Base-by-base conservation (phyloP, 2,113 vertebrate genomes). In the Aspidoscelis tigris region DNA sequence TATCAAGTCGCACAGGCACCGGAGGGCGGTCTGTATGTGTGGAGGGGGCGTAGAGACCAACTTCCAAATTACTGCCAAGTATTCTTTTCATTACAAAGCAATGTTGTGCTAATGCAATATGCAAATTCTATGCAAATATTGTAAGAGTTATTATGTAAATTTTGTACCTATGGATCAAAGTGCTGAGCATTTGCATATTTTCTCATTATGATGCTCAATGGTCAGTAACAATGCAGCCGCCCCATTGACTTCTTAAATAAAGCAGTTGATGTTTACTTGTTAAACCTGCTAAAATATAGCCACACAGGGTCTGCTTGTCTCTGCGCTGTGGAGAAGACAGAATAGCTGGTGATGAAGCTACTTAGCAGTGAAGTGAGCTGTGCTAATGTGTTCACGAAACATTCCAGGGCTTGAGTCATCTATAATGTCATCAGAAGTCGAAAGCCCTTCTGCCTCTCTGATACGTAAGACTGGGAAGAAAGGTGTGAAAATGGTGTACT, bases 151-250 rank as follows among this genome's bases (percentile, higher is more conserved):
- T 72, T 65, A 84, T 81, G 82, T 5, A 90, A 87, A 88, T 86
- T 55, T 76, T 80, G 78, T 1, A 0, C 0, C 20, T 20, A 83
- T 89, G 90, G 83, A 66, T 87, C 88, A 81, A 78, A 92, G 44
- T n/a, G 44, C 4, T 77, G 58, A 65, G 78, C 24, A 78, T 22
- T 84, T 78, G 39, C 16, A 12, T 72, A 76, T 72, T 88, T 89
- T 71, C 85, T 88, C 55, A 78, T 85, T 86, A 73, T 39, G 16
- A 76, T 24, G 78, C 61, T 92, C 79, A n/a, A 39, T 24, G 84
- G 81, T 78, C n/a, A 79, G 58, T 84, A 77, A 70, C 11, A 58
- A 69, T 87, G 80, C 33, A 84, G 61, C 68, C 78, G 39, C 66
- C 6, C 39, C 10, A 82, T 89, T 82, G 0, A 0, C 4, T 70